Base-by-base conservation (phyloP, 2,113 vertebrate genomes). In the Chionodraco myersi region DNA sequence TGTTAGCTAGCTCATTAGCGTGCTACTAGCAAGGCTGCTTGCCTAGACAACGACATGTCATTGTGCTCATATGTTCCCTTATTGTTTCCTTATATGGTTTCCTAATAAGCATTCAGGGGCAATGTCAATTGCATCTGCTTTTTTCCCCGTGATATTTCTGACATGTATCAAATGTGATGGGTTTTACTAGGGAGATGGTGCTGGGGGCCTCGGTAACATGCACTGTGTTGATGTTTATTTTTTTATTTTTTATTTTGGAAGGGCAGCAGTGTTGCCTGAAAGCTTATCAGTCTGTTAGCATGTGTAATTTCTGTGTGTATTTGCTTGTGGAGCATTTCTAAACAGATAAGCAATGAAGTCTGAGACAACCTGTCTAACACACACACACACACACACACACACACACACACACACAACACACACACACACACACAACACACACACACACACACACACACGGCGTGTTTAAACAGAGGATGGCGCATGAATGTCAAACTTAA, bases 281-380 rank as follows among this genome's bases (percentile, higher is more conserved):
- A 56, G 45, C 74, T 80, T 54, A 83, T 89, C 78, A 62, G 8
- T 15, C 54, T 44, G 82, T 86, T 67, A 78, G 77, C 44, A 16
- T 10, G 54, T 65, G 67, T 77, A 41, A 3, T 64, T 64, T 68
- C 74, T 67, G 71, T 68, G 72, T 51, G 58, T 57, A 52, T 84
- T 82, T 73, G 57, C 78, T 75, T 78, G 54, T 10, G 23, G n/a
- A 61, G 63, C 78, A 52, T 88, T 85, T 76, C 66, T 67, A 79
- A 90, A 85, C 56, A 66, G 82, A 87, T 91, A 84, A 87, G 72
- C 52, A 77, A 76, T 67, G 83, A 83, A 88, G 72, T 71, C 34
- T 26, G 56, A 70, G 51, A 75, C 56, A 73, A 41, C 70, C 71
- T 69, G 62, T 79, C 48, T 53, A 11, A 58, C 63, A 76, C 34